Conservation (phyloP, 2,797 vertebrate genomes). For the Pseudochirops corinnae region DNA sequence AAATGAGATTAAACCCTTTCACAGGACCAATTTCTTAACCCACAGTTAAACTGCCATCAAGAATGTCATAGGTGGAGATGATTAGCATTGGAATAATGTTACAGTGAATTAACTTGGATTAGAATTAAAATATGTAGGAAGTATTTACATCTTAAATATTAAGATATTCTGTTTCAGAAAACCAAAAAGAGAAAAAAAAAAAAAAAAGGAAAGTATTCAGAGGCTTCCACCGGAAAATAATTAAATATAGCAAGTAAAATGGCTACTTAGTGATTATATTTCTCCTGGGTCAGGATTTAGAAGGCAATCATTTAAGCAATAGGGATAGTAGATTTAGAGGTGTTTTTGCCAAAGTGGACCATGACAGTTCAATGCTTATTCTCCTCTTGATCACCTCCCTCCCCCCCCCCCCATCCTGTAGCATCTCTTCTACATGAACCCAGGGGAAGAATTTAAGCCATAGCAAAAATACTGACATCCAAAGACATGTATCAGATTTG, state of each 20-base stretch:
- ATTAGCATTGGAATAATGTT: background rate
- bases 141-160: background rate
- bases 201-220: background rate
- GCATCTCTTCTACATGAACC: background rate
- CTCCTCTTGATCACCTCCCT: background rate
- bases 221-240: background rate
- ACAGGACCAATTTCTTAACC: background rate
- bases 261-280: background rate
- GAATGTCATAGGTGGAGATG: background rate
- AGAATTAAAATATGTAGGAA: background rate
- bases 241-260: background rate
- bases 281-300: background rate
- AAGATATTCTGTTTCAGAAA: background rate
- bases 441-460: slow-evolving; percentile 22
- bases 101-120: background rate
- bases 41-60: background rate
- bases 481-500: background rate
- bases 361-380: background rate
- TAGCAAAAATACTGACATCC: background rate
- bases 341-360: background rate
- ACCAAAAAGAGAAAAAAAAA: background rate
- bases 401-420: background rate
- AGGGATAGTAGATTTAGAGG: background rate
- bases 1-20: background rate
- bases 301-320: background rate